Conservation (phyloP, 2,113 vertebrate species). For the Entosphenus tridentatus region DNA sequence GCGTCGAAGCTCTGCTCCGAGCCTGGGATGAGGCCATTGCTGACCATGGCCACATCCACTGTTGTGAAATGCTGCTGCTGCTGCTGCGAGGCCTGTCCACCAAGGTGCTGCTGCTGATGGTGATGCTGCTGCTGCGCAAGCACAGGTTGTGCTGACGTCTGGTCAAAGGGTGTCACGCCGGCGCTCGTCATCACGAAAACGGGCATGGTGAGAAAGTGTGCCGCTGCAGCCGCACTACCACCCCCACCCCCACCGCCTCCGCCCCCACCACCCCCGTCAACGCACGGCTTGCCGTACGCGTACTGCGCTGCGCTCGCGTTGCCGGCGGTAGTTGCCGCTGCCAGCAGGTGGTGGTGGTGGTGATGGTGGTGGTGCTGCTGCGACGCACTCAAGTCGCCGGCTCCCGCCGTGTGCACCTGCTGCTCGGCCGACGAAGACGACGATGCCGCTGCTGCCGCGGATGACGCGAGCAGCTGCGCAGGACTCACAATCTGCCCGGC, state of each 20-base stretch:
- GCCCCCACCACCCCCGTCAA: conserved; percentile 2
- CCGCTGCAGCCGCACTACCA: too few relatives aligned
- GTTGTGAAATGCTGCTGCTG: conserved; percentile 44
- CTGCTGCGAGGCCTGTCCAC: conserved; percentile 39
- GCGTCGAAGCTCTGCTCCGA: neutral
- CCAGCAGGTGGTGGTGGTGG: conserved; percentile 56
- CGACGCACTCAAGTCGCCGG: neutral
- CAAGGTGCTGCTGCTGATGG: conserved; percentile 47
- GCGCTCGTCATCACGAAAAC: too few relatives aligned
- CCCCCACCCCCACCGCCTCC: too few relatives aligned
- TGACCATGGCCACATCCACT: conserved; percentile 1
- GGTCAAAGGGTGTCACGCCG: too few relatives aligned
- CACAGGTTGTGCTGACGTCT: too few relatives aligned
- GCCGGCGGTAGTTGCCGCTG: conserved; percentile 17
- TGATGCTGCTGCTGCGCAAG: conserved; percentile 32
- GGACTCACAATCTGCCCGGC: neutral
- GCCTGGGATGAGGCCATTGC: neutral
- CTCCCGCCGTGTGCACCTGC: neutral
- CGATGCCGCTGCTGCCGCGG: neutral
- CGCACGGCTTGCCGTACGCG: conserved; percentile 23
- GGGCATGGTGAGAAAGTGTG: too few relatives aligned
- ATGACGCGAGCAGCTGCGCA: neutral
- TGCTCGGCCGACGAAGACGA: neutral
- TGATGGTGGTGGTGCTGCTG: conserved; percentile 53
- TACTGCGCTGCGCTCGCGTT: too few relatives aligned